Base-by-base conservation (phyloP, 2,797 vertebrate species). In the Periparus ater region DNA sequence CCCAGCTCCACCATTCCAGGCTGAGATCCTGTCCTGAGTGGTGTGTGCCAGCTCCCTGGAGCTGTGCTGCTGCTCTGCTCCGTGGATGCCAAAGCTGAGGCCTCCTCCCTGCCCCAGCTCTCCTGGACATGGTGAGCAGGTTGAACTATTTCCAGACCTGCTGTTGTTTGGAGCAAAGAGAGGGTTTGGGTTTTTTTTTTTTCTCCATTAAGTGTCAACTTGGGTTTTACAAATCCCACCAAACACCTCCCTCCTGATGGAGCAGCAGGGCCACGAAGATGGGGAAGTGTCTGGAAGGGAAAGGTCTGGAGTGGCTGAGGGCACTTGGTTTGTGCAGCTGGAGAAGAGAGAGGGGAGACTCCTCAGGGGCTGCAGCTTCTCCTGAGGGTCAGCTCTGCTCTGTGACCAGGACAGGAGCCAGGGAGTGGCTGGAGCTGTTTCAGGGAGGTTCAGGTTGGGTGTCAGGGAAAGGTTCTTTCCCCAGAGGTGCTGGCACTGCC, bases 351-450 rank as follows among this genome's bases (percentile, higher is more conserved):
- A 65, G 61, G 26, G 44, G 36, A 57, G 1, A 13, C 3, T 54
- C 40, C 45, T 68, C 0, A 0, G 38, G 47, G 57, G 27, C 48
- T 82, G 67, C 54, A 53, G 72, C 54, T 60, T 17, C 82, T 85
- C 45, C 63, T 19, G 62, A 51, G 63, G 54, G 38, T 10, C 62
- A 60, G 23, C 54, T 60, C 53, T 58, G 62, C 62, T 45, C 71
- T 23, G 2, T 7, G 38, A 26, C 10, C 36, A 27, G 32, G 18
- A 36, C 71, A 67, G 62, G 17, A 27, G 2, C 26, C 27, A 58
- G 54, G 38, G 47, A 45, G 4, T 0, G 1, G 7, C 47, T 76
- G 63, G 29, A 29, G n/a, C 11, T 45, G 40, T 11, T 14, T 0
- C 58, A 72, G 27, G 13, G 16, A 26, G 38, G 38, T 2, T 71